phyloP scores from a whole-genome alignment of 2,888 invertebrate genomes.

The Trichogramma evanescens region DNA sequence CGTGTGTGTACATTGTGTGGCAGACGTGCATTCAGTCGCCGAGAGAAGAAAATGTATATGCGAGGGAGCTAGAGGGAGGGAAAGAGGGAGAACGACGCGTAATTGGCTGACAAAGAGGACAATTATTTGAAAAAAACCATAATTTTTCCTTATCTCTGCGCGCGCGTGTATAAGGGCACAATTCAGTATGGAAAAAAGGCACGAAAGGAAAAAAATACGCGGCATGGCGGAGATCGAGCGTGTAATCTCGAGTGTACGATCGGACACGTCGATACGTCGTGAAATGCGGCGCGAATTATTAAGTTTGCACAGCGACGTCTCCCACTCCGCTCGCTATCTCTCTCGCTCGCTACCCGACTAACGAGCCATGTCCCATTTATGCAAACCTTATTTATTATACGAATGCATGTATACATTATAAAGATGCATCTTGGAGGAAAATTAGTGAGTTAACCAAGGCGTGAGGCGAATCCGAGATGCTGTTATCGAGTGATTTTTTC shows the following conservation, averaged over 20 bases:
- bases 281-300: constrained; percentile 18
- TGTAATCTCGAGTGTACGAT: neutral
- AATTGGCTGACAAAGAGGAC: constrained; percentile 22
- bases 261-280: constrained; percentile 6
- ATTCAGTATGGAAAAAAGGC: neutral
- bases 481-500: too few relatives aligned
- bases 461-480: too few relatives aligned
- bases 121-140: constrained; percentile 15
- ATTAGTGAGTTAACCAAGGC: too few relatives aligned
- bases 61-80: too few relatives aligned
- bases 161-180: neutral
- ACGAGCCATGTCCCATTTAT: constrained; percentile 13
- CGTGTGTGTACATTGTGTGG: too few relatives aligned
- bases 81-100: neutral
- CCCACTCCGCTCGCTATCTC: too few relatives aligned
- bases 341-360: neutral
- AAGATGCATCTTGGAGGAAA: too few relatives aligned
- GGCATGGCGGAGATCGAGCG: neutral
- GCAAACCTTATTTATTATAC: neutral
- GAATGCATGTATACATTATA: too few relatives aligned
- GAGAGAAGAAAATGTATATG: too few relatives aligned
- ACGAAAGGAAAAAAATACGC: neutral
- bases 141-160: constrained; percentile 13
- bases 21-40: too few relatives aligned
- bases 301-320: constrained; percentile 11